A percentile compares a stretch with the other conserved stretches of the same genome.
Conservation (phyloP, 2,888 invertebrate species). For the Eristalis tenax region DNA sequence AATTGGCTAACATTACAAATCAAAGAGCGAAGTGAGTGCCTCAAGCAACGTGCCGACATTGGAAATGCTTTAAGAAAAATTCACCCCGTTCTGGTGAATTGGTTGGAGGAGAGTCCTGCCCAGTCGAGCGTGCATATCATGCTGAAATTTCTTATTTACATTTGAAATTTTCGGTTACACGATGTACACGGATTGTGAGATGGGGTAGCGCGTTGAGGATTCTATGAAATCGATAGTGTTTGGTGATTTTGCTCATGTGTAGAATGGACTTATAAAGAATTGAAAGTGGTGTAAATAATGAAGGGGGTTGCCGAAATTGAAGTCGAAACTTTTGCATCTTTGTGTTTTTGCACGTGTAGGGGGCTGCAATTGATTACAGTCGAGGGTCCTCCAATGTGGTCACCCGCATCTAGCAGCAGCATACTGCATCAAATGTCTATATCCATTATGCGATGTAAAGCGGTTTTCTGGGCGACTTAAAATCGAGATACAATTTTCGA, state of each 20-base stretch:
- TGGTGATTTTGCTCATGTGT: constrained; percentile 45
- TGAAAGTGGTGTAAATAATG: constrained; percentile 42
- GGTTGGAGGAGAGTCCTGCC: constrained; percentile 3
- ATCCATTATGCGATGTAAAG: too few species aligned
- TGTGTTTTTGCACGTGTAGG: constrained; percentile 8
- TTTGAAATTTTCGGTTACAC: constrained; percentile 37
- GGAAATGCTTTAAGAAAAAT: constrained; percentile 11
- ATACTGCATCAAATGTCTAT: too few species aligned
- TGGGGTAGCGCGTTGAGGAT: neutral
- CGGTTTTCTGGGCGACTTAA: too few species aligned
- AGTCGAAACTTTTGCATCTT: neutral
- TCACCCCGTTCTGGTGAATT: neutral
- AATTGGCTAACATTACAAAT: constrained; percentile 63
- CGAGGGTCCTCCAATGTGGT: too few species aligned
- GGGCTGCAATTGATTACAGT: too few species aligned
- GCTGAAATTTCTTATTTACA: constrained; percentile 66
- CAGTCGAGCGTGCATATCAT: constrained; percentile 53
- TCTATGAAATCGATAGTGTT: constrained; percentile 56
- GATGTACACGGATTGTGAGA: constrained; percentile 21
- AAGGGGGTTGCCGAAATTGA: constrained; percentile 38
- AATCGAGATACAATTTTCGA: too few species aligned
- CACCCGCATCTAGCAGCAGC: too few species aligned
- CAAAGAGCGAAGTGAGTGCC: constrained; percentile 39
- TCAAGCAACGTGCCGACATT: constrained; percentile 29
- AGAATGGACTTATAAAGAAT: constrained; percentile 34